These are phyloP conservation scores for Platysteira castanea DNA, from an alignment of 2,113 vertebrate genomes.

Conservation along the genomic window DNA sequence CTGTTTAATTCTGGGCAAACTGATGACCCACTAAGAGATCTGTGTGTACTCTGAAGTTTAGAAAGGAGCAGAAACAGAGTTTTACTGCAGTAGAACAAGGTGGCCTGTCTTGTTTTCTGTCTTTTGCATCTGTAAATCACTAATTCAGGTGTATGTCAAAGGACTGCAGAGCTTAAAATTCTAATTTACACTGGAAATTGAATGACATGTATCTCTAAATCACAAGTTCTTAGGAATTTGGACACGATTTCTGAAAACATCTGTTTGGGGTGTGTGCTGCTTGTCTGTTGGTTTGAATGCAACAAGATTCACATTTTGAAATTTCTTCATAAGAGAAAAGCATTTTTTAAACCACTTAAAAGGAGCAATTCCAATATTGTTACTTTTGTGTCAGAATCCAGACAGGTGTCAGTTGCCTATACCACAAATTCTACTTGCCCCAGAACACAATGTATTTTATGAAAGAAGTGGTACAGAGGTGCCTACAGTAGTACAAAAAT, in stretches of 20 bases:
- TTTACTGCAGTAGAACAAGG: not conserved
- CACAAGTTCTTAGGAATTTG: not conserved
- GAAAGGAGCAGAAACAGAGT: not conserved
- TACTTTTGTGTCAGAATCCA: not conserved
- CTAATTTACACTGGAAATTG: not conserved
- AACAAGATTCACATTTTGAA: not conserved
- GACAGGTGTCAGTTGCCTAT: not conserved
- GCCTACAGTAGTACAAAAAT: not conserved
- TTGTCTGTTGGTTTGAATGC: not conserved
- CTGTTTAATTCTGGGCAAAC: not conserved
- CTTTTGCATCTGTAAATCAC: not conserved
- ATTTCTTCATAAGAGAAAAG: not conserved
- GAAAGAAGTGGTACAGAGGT: not conserved
- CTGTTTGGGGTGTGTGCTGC: not conserved
- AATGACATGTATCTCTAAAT: not conserved
- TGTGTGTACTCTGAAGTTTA: not conserved
- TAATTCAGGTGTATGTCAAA: not conserved
- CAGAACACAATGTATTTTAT: not conserved
- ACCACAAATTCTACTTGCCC: not conserved
- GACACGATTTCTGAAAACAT: rapidly evolving
- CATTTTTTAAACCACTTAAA: not conserved
- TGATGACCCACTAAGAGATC: not conserved
- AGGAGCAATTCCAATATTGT: not conserved
- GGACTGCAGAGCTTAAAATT: not conserved
- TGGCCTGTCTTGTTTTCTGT: not conserved